Percentiles rank a stretch among this genome's conserved stretches.
These are phyloP conservation scores for Mallotus villosus DNA, from an alignment of 2,797 vertebrate species.

Conservation along the genomic window DNA sequence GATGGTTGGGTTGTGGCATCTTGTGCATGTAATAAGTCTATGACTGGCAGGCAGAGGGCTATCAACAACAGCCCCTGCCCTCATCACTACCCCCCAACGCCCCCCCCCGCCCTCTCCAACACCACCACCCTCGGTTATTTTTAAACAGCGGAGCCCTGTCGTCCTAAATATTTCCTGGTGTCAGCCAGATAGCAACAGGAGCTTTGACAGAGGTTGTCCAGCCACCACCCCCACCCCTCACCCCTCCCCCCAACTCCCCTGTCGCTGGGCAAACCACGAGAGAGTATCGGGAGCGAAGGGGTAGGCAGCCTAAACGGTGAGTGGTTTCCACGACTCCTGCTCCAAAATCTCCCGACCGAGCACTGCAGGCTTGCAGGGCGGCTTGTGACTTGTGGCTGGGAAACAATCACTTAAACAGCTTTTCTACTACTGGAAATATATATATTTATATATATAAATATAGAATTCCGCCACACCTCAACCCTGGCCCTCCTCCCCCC, in stretches of 20 bases:
- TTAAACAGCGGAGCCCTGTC: conserved; percentile 13
- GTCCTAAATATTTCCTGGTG: conserved; percentile 30
- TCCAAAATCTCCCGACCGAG: background rate
- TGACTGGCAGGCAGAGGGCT: conserved; percentile 22
- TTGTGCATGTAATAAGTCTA: conserved; percentile 25
- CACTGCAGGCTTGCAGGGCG: background rate
- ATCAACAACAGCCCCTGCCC: conserved; percentile 5
- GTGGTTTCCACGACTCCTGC: background rate
- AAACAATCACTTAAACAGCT: background rate
- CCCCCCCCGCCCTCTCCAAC: too few relatives aligned
- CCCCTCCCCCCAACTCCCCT: background rate
- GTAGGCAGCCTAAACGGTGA: background rate
- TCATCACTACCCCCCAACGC: too few relatives aligned
- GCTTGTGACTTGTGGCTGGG: background rate
- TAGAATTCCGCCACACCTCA: too few relatives aligned
- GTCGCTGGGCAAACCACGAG: conserved; percentile 4
- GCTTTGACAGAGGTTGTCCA: background rate
- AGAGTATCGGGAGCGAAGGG: background rate
- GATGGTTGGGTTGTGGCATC: conserved; percentile 20
- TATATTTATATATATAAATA: background rate
- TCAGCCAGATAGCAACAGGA: conserved; percentile 7
- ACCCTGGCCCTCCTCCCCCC: too few relatives aligned
- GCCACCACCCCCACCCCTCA: background rate
- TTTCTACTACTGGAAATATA: conserved; percentile 1
- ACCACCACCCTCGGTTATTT: conserved; percentile 11